Evolutionary conservation across 2,888 invertebrate genomes (phyloP).

Genomic region (Nephrocerus scutellatus): DNA sequence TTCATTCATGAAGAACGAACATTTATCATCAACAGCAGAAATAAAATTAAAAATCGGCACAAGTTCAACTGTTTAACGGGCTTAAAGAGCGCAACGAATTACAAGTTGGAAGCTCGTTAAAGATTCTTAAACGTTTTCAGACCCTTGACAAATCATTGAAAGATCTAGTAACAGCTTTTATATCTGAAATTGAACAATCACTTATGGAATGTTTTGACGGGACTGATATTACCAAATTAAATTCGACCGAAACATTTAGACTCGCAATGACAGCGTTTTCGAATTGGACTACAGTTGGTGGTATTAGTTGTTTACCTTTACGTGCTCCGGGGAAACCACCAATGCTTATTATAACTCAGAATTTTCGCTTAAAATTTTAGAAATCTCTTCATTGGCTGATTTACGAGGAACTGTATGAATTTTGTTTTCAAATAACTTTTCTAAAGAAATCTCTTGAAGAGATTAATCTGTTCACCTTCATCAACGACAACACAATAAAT

Average conservation of each 20-base stretch:
- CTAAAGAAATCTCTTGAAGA: conserved; percentile 44
- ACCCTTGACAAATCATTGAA: conserved; percentile 42
- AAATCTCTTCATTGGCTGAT: conserved; percentile 81
- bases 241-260: conserved; percentile 46
- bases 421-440: conserved; percentile 57
- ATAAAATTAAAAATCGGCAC: conserved; percentile 74
- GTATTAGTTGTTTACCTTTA: conserved; percentile 24
- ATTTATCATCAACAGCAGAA: conserved; percentile 62
- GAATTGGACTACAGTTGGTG: conserved; percentile 34
- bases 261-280: conserved; percentile 21
- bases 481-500: conserved; percentile 43
- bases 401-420: conserved; percentile 64
- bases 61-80: conserved; percentile 71
- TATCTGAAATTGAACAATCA: conserved; percentile 43
- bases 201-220: conserved; percentile 47
- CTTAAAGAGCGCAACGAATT: conserved; percentile 66
- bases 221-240: conserved; percentile 49
- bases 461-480: conserved; percentile 34
- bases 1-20: conserved; percentile 71
- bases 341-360: too few relatives aligned
- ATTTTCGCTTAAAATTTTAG: conserved; percentile 66
- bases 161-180: conserved; percentile 42
- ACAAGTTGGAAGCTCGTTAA: conserved; percentile 59
- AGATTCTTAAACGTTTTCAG: conserved; percentile 47
- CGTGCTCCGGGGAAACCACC: conserved; percentile 51